Percentiles rank a stretch among this genome's conserved stretches.
Evolutionary conservation across 2,888 invertebrate genomes (phyloP).

Genomic region (Synanthedon formicaeformis): DNA sequence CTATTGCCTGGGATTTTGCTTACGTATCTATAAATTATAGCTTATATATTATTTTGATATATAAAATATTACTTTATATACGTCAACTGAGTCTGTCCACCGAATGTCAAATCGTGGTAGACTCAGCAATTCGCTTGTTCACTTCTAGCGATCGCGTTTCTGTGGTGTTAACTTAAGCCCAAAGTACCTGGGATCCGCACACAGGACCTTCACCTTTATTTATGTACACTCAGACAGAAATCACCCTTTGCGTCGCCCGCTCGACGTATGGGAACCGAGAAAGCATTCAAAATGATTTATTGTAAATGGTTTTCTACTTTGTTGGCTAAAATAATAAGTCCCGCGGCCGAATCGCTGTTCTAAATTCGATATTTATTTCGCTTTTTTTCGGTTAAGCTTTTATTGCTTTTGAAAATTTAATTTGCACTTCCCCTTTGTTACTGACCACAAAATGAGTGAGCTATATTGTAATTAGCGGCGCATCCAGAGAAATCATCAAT

Average conservation of each 20-base stretch:
- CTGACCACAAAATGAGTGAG: conserved; percentile 28
- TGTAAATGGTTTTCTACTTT: conserved; percentile 72
- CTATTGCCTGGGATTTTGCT: no score
- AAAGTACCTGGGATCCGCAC: conserved; percentile 60
- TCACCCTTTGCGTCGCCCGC: conserved; percentile 68
- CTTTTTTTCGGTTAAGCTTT: conserved; percentile 45
- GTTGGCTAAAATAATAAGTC: conserved; percentile 70
- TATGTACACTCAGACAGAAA: conserved; percentile 67
- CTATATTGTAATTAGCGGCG: conserved; percentile 25
- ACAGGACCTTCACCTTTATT: conserved; percentile 65
- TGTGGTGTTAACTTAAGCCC: conserved; percentile 21
- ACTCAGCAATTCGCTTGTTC: no score
- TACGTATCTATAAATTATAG: no score
- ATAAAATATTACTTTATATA: no score
- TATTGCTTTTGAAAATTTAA: conserved; percentile 34
- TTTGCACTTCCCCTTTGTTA: conserved; percentile 43
- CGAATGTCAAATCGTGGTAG: no score
- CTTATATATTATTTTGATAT: no score
- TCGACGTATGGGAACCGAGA: conserved; percentile 64
- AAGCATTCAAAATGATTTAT: conserved; percentile 71
- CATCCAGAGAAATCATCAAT: conserved; percentile 18
- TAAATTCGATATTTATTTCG: conserved; percentile 63
- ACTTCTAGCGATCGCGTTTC: conserved; percentile 17
- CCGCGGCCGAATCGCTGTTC: conserved; percentile 52
- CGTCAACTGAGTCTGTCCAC: no score